Base-by-base conservation (phyloP, 2,888 invertebrate genomes). In the Tiliacea citrago region DNA sequence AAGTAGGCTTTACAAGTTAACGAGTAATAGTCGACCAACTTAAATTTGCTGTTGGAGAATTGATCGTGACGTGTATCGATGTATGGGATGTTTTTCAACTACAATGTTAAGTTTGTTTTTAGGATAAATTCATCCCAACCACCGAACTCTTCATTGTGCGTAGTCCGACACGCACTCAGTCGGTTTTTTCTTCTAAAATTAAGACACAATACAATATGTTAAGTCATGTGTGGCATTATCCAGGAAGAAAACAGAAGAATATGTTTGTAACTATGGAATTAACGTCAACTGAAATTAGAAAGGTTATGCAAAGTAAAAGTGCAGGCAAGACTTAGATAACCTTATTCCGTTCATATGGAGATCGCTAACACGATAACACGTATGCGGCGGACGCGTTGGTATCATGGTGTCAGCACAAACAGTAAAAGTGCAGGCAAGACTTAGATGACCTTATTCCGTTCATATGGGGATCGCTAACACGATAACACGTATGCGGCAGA, bases 311-410 rank as follows among this genome's bases (percentile, higher is more conserved):
- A 49, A 70, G 10, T 47, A 47, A 18, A 35, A n/a, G 70, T 13
- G 10, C 45, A 45, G 16, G 45, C 45, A 18, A 75, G 18, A 39
- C 39, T 16, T 55, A n/a, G 5, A 18, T 12, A 12, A 39, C 7
- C 12, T n/a, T 1, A 9, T 42, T 42, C 42, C 42, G 13, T 75
- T 75, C 42, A 35, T 45, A 75, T 60, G n/a, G 12, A 66, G 42
- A 57, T 55, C 45, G 49, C 45, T 49, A 42, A 49, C 21, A 18
- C 12, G 13, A 13, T 18, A 7, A 24, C 2, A 2, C 35, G 24
- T 39, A 42, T 18, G n/a, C n/a, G n/a, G n/a, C n/a, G n/a, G n/a
- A n/a, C n/a, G n/a, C n/a, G n/a, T n/a, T n/a, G n/a, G n/a, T n/a
- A n/a, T n/a, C n/a, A 18, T 21, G 55, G 2, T 3, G 13, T 21